These are phyloP conservation scores for Xanthostigma xanthostigma DNA, from an alignment of 2,888 invertebrate species.

Conservation along the genomic window DNA sequence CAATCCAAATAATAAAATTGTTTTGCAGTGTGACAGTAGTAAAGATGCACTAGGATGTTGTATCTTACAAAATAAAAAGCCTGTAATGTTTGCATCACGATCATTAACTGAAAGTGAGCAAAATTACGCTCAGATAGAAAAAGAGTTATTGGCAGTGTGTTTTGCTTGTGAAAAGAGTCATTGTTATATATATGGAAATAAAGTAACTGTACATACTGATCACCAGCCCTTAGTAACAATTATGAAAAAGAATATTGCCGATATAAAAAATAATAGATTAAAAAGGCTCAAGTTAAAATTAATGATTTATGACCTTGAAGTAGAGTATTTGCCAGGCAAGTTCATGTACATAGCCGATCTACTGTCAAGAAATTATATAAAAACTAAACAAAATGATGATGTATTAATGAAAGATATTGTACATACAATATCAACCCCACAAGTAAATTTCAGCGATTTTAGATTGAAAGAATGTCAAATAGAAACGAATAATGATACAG, in stretches of 20 bases:
- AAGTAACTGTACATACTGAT: conserved; percentile 6
- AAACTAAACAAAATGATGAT: conserved; percentile 1
- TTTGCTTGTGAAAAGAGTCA: conserved; percentile 1
- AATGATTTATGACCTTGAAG: conserved; percentile 13
- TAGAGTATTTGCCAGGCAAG: conserved; percentile 16
- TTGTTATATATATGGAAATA: not conserved
- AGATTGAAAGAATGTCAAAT: too few relatives aligned
- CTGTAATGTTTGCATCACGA: conserved; percentile 16
- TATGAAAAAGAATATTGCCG: conserved; percentile 4
- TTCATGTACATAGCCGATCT: conserved; percentile 10
- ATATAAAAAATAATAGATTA: conserved; percentile 2
- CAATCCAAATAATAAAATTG: conserved; percentile 11
- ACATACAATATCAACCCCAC: too few relatives aligned
- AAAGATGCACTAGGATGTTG: conserved; percentile 13
- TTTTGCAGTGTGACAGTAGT: conserved; percentile 13
- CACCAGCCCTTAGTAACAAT: conserved; percentile 3
- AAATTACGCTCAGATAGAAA: conserved; percentile 1
- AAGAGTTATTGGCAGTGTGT: not conserved
- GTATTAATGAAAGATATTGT: conserved; percentile 3
- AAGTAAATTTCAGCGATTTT: too few relatives aligned
- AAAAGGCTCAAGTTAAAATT: conserved; percentile 13
- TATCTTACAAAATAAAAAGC: conserved; percentile 13
- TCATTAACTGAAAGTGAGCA: not conserved
- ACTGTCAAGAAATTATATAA: conserved; percentile 5
- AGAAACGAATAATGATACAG: too few relatives aligned